phyloP scores from a whole-genome alignment of 2,888 invertebrate species.

The Phyllotreta cruciferae region DNA sequence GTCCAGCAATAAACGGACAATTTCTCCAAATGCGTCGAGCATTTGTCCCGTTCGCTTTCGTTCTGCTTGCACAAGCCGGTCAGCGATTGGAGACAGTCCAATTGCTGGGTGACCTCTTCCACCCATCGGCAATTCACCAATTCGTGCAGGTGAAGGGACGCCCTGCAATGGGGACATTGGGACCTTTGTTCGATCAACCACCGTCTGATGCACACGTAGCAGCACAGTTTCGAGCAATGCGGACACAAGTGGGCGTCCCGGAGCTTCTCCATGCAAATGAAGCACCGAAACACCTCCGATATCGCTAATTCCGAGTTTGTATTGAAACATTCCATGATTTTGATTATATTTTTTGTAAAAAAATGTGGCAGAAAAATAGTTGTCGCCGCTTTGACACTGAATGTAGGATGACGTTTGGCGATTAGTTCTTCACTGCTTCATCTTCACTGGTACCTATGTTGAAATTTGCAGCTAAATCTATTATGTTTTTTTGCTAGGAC shows the following conservation, averaged over 20 bases:
- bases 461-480: conserved; percentile 10
- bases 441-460: not conserved
- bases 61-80: conserved; percentile 53
- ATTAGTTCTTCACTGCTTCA: conserved; percentile 1
- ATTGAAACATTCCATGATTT: conserved; percentile 54
- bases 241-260: conserved; percentile 93
- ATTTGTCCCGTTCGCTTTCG: conserved; percentile 72
- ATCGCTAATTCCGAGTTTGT: conserved; percentile 66
- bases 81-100: conserved; percentile 83
- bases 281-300: conserved; percentile 93
- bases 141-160: conserved; percentile 87
- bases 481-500: conserved; percentile 66
- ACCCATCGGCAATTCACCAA: conserved; percentile 96
- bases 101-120: conserved; percentile 92
- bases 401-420: conserved; percentile 15
- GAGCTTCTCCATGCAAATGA: conserved; percentile 96
- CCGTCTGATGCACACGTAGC: conserved; percentile 87
- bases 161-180: conserved; percentile 93
- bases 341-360: conserved; percentile 30
- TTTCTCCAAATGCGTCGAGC: conserved; percentile 85
- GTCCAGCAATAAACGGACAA: conserved; percentile 92
- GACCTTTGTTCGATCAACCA: conserved; percentile 93
- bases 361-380: conserved; percentile 26
- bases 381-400: conserved; percentile 31
- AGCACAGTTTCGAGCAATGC: conserved; percentile 93